These are phyloP conservation scores for Notocelia uddmanniana DNA, from an alignment of 2,888 invertebrate species.

Conservation along the genomic window DNA sequence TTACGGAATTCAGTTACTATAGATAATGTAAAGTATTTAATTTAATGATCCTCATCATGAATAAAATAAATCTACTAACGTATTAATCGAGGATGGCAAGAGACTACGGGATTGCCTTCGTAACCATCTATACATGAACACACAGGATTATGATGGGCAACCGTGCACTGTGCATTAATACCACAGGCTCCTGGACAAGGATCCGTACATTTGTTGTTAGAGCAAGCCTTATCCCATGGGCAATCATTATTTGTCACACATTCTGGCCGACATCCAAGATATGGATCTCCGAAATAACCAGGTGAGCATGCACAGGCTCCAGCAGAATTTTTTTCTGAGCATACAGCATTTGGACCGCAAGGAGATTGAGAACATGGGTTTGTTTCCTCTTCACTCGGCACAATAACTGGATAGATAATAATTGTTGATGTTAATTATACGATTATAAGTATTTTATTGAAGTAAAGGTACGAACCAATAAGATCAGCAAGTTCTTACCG, in stretches of 20 bases:
- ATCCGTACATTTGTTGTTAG: conserved; percentile 93
- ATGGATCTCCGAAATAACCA: conserved; percentile 95
- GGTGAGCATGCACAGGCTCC: conserved; percentile 93
- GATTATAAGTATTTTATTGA: neutral
- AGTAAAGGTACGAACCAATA: conserved; percentile 8
- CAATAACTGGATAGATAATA: conserved; percentile 73
- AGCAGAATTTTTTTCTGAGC: conserved; percentile 92
- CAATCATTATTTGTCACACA: conserved; percentile 94
- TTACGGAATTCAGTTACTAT: conserved; percentile 28
- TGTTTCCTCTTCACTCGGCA: conserved; percentile 87
- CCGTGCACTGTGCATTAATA: conserved; percentile 91
- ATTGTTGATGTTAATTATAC: conserved; percentile 25
- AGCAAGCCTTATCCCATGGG: conserved; percentile 90
- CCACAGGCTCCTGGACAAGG: conserved; percentile 95
- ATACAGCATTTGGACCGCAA: conserved; percentile 94
- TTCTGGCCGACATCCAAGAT: conserved; percentile 93
- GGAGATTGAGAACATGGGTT: conserved; percentile 95
- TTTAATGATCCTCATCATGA: neutral
- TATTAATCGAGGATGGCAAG: conserved; percentile 80
- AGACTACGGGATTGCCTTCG: conserved; percentile 90
- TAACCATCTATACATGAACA: conserved; percentile 92
- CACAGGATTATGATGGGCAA: conserved; percentile 93
- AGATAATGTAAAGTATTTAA: neutral
- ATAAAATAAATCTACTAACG: conserved; percentile 67
- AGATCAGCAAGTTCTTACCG: conserved; percentile 62